Percentiles rank a stretch among this genome's conserved stretches.
phyloP scores from a whole-genome alignment of 37 sponge, comb jelly and placozoan species.

The Chondrosia reniformis region DNA sequence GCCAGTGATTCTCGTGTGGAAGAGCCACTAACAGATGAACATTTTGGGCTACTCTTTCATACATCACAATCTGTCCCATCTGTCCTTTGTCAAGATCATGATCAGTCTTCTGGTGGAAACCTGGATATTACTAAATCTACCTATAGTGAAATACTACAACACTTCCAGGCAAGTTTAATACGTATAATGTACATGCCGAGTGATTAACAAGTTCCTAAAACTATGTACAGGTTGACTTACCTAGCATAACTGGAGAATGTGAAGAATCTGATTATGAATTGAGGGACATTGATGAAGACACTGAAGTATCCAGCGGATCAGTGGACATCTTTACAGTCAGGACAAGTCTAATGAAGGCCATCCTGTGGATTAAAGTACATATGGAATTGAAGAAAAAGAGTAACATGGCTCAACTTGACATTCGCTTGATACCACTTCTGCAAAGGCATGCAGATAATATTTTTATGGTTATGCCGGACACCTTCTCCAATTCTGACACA shows the following conservation, averaged over 20 bases:
- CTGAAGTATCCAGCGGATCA: too few species aligned
- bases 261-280: too few species aligned
- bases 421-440: not conserved
- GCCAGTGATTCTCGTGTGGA: not conserved
- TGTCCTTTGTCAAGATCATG: not conserved
- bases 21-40: not conserved
- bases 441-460: not conserved
- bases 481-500: not conserved
- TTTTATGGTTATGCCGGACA: not conserved
- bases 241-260: too few species aligned
- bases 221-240: not conserved
- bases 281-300: too few species aligned
- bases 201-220: too few species aligned
- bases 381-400: not conserved
- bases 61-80: not conserved
- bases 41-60: not conserved
- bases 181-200: too few species aligned
- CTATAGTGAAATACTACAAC: not conserved
- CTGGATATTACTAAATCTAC: not conserved
- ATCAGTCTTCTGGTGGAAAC: too few species aligned
- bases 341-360: not conserved
- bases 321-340: not conserved
- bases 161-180: not conserved
- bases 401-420: not conserved
- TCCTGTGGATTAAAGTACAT: constrained; percentile 10